Conservation (phyloP, 2,797 vertebrate genomes). For the Bufotes viridis region DNA sequence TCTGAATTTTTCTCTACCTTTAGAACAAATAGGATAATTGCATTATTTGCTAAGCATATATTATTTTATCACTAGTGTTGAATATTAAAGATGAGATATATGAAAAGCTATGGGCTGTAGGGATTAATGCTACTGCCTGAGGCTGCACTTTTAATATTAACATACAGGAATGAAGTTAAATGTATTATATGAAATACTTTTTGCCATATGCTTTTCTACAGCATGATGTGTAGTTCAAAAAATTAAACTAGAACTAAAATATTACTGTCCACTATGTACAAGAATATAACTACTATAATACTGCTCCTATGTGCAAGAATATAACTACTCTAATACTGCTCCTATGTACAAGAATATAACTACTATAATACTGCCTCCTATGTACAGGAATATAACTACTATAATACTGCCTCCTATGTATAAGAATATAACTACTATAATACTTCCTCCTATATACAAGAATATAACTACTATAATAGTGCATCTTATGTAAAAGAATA, state of each 20-base stretch:
- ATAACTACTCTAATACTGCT: neutral
- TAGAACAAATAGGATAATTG: conserved; percentile 31
- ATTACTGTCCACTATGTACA: neutral
- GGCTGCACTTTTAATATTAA: no score
- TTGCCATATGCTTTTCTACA: no score
- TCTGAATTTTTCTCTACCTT: neutral
- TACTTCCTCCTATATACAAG: neutral
- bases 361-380: neutral
- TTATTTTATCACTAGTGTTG: neutral
- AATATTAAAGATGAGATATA: no score
- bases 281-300: no score
- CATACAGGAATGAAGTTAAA: no score
- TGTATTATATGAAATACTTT: no score
- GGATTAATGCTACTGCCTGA: no score
- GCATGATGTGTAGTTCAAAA: no score
- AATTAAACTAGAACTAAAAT: no score
- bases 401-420: neutral
- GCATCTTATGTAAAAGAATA: no score
- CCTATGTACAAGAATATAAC: neutral
- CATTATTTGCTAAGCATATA: conserved; percentile 41
- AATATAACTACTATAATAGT: no score
- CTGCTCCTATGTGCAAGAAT: neutral
- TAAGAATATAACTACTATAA: neutral
- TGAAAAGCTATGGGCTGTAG: no score
- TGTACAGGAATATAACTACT: neutral